phyloP scores from a whole-genome alignment of 2,113 vertebrate genomes.

The Bujurquina vittata region DNA sequence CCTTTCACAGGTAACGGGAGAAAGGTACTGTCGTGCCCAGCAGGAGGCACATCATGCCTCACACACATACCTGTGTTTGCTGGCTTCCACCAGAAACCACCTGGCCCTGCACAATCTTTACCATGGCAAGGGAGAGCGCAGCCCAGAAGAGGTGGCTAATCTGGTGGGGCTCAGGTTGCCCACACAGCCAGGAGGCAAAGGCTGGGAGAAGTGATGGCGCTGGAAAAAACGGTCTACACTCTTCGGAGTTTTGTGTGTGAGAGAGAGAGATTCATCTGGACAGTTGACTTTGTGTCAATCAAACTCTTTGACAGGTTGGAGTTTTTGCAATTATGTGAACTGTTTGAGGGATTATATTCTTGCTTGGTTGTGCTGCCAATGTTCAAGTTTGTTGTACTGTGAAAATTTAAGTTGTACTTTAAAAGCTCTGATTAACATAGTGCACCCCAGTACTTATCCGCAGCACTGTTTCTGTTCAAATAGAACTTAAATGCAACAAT shows the following conservation, averaged over 20 bases:
- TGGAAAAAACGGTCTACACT: background rate
- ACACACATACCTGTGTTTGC: slow-evolving; percentile 89
- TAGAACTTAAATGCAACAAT: background rate
- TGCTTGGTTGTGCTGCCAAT: background rate
- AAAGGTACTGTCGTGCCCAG: slow-evolving; percentile 90
- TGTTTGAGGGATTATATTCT: background rate
- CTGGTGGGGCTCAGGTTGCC: slow-evolving; percentile 91
- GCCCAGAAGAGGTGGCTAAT: slow-evolving; percentile 80
- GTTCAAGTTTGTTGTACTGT: background rate
- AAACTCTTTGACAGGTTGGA: slow-evolving; percentile 5
- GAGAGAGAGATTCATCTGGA: background rate
- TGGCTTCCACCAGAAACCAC: slow-evolving; percentile 86
- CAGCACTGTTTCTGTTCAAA: slow-evolving; percentile 5
- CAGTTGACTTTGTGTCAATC: background rate
- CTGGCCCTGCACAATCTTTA: slow-evolving; percentile 85
- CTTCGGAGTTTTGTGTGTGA: background rate
- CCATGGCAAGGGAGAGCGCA: slow-evolving; percentile 87
- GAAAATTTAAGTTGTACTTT: background rate
- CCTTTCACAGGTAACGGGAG: slow-evolving; percentile 80
- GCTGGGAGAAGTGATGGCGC: slow-evolving; percentile 84
- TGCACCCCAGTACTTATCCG: background rate
- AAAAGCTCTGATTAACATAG: background rate
- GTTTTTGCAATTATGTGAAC: slow-evolving; percentile 9
- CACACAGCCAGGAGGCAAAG: slow-evolving; percentile 92
- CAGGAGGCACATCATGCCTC: slow-evolving; percentile 90